These are phyloP conservation scores for Hemaris fuciformis DNA, from an alignment of 2,888 invertebrate species.

Conservation along the genomic window DNA sequence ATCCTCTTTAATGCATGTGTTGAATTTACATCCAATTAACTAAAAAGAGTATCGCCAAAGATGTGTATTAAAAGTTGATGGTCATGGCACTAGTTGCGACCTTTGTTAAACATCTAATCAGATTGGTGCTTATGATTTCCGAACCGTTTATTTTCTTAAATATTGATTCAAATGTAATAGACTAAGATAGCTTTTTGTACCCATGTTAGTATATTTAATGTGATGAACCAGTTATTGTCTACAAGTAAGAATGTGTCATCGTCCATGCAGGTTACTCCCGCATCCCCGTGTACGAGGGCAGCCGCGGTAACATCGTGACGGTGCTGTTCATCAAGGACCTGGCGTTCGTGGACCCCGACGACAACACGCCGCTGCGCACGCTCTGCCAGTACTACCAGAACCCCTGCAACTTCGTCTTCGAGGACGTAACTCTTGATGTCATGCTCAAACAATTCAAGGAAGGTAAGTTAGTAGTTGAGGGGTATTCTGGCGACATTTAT, in stretches of 20 bases:
- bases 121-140: no score
- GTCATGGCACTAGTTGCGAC: no score
- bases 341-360: constrained; percentile 99
- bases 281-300: constrained; percentile 95
- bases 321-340: constrained; percentile 98
- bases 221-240: no score
- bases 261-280: constrained; percentile 90
- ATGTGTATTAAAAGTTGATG: no score
- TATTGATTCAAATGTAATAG: no score
- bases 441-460: constrained; percentile 99
- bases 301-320: constrained; percentile 92
- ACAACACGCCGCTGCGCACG: constrained; percentile 95
- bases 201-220: no score
- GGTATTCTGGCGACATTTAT: neutral
- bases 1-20: no score
- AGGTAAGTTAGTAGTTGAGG: constrained; percentile 76
- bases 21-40: no score
- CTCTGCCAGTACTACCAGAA: constrained; percentile 98
- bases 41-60: no score
- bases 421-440: constrained; percentile 95
- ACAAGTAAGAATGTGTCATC: neutral
- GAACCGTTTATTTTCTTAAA: no score
- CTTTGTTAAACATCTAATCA: no score
- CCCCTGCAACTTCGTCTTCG: constrained; percentile 96
- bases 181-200: no score